Evolutionary conservation across 2,888 invertebrate species (phyloP).

Genomic region (Polylopha cassiicola): DNA sequence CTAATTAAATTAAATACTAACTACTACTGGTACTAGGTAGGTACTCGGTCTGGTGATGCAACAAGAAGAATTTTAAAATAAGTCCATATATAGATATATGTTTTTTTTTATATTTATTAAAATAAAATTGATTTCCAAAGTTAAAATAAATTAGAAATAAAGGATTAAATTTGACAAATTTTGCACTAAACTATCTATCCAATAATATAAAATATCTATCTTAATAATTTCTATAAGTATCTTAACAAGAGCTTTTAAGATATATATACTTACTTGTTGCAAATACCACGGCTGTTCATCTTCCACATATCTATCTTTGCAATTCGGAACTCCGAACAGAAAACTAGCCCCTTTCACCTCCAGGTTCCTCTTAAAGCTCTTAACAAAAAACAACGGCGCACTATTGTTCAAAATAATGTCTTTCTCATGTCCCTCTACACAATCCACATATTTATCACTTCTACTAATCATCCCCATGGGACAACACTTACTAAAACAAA

Average conservation of each 20-base stretch:
- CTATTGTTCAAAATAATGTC: slow-evolving; percentile 40
- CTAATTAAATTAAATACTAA: too few relatives aligned
- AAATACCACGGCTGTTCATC: slow-evolving; percentile 38
- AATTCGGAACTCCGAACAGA: slow-evolving; percentile 38
- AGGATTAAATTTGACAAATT: too few relatives aligned
- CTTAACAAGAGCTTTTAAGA: not conserved
- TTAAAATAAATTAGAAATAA: too few relatives aligned
- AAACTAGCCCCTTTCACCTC: slow-evolving; percentile 32
- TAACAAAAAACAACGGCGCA: slow-evolving; percentile 35
- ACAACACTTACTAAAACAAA: slow-evolving; percentile 62
- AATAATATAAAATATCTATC: too few relatives aligned
- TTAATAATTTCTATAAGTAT: too few relatives aligned
- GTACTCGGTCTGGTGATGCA: too few relatives aligned
- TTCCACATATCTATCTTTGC: slow-evolving; percentile 35
- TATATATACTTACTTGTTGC: slow-evolving; percentile 45
- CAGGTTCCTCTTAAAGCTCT: slow-evolving; percentile 33
- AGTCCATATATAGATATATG: too few relatives aligned
- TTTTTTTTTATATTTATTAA: too few relatives aligned
- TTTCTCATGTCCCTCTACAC: slow-evolving; percentile 29
- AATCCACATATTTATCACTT: slow-evolving; percentile 22
- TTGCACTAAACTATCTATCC: too few relatives aligned
- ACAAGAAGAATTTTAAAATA: too few relatives aligned
- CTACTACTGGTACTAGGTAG: too few relatives aligned
- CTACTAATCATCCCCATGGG: slow-evolving; percentile 40
- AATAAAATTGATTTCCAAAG: too few relatives aligned